These are phyloP conservation scores for Toxonevra muliebris DNA, from an alignment of 2,888 invertebrate genomes.

Conservation along the genomic window DNA sequence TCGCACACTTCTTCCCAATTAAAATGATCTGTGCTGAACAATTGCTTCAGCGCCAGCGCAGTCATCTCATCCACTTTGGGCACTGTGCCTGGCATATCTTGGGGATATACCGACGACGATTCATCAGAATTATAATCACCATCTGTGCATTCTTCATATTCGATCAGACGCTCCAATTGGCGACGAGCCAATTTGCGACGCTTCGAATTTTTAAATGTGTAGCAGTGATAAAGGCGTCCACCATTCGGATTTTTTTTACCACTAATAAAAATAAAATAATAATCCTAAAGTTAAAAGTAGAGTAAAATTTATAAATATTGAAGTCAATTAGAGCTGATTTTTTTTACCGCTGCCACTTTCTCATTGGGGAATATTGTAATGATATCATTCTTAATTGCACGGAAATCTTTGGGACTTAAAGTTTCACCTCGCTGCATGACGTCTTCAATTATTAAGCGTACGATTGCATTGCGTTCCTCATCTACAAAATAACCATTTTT, in stretches of 20 bases:
- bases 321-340: background rate
- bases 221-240: conserved; percentile 41
- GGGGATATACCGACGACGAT: conserved; percentile 17
- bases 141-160: conserved; percentile 16
- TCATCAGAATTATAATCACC: conserved; percentile 16
- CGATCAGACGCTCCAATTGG: conserved; percentile 9
- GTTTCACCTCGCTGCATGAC: conserved; percentile 37
- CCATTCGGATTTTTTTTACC: conserved; percentile 42
- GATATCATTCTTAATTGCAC: conserved; percentile 38
- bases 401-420: conserved; percentile 37
- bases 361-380: conserved; percentile 39
- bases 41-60: conserved; percentile 37
- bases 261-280: conserved; percentile 41
- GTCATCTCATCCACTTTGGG: conserved; percentile 36
- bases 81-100: conserved; percentile 22
- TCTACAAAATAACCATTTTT: conserved; percentile 39
- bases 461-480: conserved; percentile 41
- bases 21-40: conserved; percentile 39
- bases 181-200: conserved; percentile 16
- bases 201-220: conserved; percentile 27
- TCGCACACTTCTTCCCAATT: conserved; percentile 40
- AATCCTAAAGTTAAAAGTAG: conserved; percentile 31
- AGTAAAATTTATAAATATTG: conserved; percentile 4
- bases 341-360: conserved; percentile 38
- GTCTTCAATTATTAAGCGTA: conserved; percentile 38